Evolutionary conservation across 2,888 invertebrate genomes (phyloP).

Genomic region (Molanna angustata): DNA sequence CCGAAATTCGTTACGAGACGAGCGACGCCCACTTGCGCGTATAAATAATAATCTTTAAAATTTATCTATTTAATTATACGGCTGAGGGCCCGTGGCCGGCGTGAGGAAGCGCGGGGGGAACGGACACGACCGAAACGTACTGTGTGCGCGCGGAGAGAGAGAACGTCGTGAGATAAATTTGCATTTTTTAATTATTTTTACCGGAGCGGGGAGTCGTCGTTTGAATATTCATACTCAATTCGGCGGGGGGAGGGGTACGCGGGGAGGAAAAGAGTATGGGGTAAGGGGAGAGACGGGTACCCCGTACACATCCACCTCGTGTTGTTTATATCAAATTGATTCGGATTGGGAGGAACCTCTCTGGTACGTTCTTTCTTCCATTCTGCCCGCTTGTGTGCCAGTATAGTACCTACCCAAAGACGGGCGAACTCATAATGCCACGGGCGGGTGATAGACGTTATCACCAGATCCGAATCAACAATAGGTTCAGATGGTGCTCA

Average conservation of each 20-base stretch:
- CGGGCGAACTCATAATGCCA: too few relatives aligned
- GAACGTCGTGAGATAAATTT: slow-evolving; percentile 32
- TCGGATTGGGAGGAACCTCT: slow-evolving; percentile 5
- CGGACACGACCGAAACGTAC: slow-evolving; percentile 12
- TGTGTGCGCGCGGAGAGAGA: slow-evolving; percentile 4
- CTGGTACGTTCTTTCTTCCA: too few relatives aligned
- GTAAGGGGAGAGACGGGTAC: slow-evolving; percentile 6
- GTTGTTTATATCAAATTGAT: slow-evolving; percentile 19
- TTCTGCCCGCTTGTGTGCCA: too few relatives aligned
- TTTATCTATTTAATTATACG: slow-evolving; percentile 34
- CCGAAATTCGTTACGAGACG: slow-evolving; percentile 1
- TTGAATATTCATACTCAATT: slow-evolving; percentile 32
- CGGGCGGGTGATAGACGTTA: too few relatives aligned
- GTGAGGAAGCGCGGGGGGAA: slow-evolving; percentile 17
- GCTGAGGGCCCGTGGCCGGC: slow-evolving; percentile 17
- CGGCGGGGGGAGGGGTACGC: too few relatives aligned
- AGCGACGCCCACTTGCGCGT: slow-evolving; percentile 32
- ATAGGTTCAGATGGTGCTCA: too few relatives aligned
- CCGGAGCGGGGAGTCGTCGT: slow-evolving; percentile 31
- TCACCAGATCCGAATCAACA: too few relatives aligned
- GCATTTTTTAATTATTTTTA: slow-evolving; percentile 34
- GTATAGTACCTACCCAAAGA: too few relatives aligned
- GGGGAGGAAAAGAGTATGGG: too few relatives aligned
- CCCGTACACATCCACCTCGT: slow-evolving; percentile 11
- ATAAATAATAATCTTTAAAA: slow-evolving; percentile 34